phyloP scores from a whole-genome alignment of 2,888 invertebrate genomes.

The Drosophila kambysellisi region DNA sequence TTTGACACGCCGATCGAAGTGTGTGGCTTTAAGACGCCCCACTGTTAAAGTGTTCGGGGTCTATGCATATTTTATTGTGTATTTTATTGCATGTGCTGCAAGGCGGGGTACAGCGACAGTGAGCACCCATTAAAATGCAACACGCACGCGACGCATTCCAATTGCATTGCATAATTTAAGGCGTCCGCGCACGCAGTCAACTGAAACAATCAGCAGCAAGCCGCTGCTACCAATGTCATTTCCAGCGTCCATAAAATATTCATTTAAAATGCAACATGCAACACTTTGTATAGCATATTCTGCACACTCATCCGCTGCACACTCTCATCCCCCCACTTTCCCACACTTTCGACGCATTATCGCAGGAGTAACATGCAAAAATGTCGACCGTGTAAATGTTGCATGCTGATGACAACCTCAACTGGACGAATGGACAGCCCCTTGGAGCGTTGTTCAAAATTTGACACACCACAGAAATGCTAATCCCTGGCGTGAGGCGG shows the following conservation, averaged over 20 bases:
- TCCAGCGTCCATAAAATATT: constrained; percentile 70
- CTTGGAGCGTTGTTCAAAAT: constrained; percentile 20
- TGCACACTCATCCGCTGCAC: constrained; percentile 8
- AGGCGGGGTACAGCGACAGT: constrained; percentile 21
- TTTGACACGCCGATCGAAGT: constrained; percentile 31
- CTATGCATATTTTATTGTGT: constrained; percentile 65
- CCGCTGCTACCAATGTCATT: constrained; percentile 40
- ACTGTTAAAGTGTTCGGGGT: constrained; percentile 29
- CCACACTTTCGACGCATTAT: constrained; percentile 38
- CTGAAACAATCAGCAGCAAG: constrained; percentile 56
- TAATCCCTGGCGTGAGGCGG: constrained; percentile 45
- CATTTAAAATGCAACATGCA: constrained; percentile 78
- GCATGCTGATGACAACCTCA: constrained; percentile 70
- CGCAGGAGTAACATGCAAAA: constrained; percentile 68
- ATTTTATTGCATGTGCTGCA: constrained; percentile 59
- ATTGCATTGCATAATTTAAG: constrained; percentile 76
- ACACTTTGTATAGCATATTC: constrained; percentile 75
- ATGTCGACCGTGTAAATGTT: constrained; percentile 53
- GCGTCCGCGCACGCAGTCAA: constrained; percentile 62
- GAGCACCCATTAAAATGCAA: constrained; percentile 70
- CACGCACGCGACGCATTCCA: constrained; percentile 66
- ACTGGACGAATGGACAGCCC: constrained; percentile 48
- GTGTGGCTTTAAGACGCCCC: constrained; percentile 26
- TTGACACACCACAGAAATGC: constrained; percentile 48
- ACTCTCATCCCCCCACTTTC: neutral